Base-by-base conservation (phyloP, 1,140 invertebrate genomes). In the Leguminivora glycinivorella region DNA sequence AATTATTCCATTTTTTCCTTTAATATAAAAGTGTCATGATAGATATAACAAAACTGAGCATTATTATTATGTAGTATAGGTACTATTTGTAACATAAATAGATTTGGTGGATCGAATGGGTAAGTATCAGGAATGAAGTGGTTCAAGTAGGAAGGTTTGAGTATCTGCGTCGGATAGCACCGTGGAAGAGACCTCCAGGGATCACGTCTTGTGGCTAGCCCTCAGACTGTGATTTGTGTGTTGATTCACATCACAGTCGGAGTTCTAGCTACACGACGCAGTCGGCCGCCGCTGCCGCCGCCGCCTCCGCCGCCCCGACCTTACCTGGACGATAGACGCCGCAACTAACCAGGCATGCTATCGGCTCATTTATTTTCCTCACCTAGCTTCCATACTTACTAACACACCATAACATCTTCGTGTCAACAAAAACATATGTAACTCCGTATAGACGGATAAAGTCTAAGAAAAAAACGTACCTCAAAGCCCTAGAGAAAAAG, bases 191-290 rank as follows among this genome's bases (percentile, higher is more conserved):
- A n/a, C 47, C 14, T 1, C 47, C 73, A 40, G 72, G 74, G 25
- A 34, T 58, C 76, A 86, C 90, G 91, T 87, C 88, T 92, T 93
- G 94, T 92, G 93, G 90, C 93, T 94, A 94, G 96, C 92, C 93
- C 95, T 96, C 94, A 93, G 91, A 85, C 95, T 96, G 95, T 96
- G 95, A 95, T 93, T 88, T 96, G 95, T 95, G 94, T 93, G 92
- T 70, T 78, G 78, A 83, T 85, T 95, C 95, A 96, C 95, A 96
- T 97, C 96, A 97, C 96, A 97, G 96, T 95, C 95, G 96, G 95
- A 96, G 96, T 96, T 96, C 96, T 96, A 96, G 95, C 95, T 96
- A 89, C 92, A 94, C 93, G 93, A 88, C 91, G 92, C 87, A 84
- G 82, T 19, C 66, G 70, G 24, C 26, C 19, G 29, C 63, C n/a